Percentiles rank a stretch among this genome's conserved stretches.
Conservation (phyloP, 2,888 invertebrate species). For the Drosophila monieri region DNA sequence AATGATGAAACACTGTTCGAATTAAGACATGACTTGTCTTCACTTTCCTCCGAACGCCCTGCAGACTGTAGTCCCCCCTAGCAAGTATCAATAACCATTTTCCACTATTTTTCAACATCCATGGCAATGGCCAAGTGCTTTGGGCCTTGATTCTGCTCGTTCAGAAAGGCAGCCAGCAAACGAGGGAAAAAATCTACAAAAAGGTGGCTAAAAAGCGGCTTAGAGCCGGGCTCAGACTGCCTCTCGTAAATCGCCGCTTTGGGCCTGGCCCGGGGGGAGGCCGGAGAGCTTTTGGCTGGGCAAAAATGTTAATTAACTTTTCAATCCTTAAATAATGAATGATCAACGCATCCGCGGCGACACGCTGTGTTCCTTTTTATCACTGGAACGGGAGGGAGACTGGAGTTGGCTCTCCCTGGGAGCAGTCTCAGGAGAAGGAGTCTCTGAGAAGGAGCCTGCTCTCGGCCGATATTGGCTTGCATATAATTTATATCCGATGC, state of each 20-base stretch:
- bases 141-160: constrained; percentile 44
- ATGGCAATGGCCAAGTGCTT: constrained; percentile 32
- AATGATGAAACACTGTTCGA: constrained; percentile 31
- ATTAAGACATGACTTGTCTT: constrained; percentile 55
- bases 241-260: constrained; percentile 68
- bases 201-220: constrained; percentile 58
- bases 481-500: constrained; percentile 79
- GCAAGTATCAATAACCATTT: constrained; percentile 74
- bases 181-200: constrained; percentile 21
- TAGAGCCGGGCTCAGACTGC: constrained; percentile 52
- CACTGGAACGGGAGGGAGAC: constrained; percentile 55
- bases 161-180: constrained; percentile 9
- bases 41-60: neutral
- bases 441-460: constrained; percentile 11
- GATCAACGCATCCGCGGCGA: constrained; percentile 83
- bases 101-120: constrained; percentile 54
- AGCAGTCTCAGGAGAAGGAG: neutral
- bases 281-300: constrained; percentile 58
- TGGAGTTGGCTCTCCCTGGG: constrained; percentile 2
- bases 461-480: constrained; percentile 79
- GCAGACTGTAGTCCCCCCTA: neutral
- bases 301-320: constrained; percentile 84
- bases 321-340: constrained; percentile 84
- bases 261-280: constrained; percentile 4
- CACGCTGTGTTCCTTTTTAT: constrained; percentile 83